Base-by-base conservation (phyloP, 2,113 vertebrate genomes). In the Scatophagus argus region DNA sequence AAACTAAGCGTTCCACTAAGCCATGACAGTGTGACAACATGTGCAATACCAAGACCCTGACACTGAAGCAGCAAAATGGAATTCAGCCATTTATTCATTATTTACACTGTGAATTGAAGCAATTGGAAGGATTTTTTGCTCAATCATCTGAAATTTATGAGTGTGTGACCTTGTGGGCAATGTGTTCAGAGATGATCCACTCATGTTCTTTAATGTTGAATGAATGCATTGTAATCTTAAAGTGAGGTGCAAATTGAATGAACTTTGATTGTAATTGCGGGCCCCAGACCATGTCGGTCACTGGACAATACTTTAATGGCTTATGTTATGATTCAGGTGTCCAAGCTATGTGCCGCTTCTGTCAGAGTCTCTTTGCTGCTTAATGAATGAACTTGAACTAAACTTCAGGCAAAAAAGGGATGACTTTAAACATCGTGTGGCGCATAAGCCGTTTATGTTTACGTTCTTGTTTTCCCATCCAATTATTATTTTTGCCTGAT, bases 301-400 rank as follows among this genome's bases (percentile, higher is more conserved):
- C 19, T 72, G 82, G 87, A 65, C 90, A 89, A 83, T 85, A 23
- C 29, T 55, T 72, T 84, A 87, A 90, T 75, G 73, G 87, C 67
- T 54, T 64, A 36, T 68, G 56, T 70, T n/a, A 3, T 8, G n/a
- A 55, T 63, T 80, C 41, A 78, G 80, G 82, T 74, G 64, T 56
- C 52, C 21, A 13, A 41, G 27, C 32, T n/a, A 31, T 63, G 58
- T 51, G 29, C 46, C 19, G 49, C 39, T 72, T 70, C 10, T 59
- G 55, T 46, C 39, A 61, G 17, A 81, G 32, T 9, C 11, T 6
- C 70, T 17, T 38, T 14, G 8, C 13, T 43, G 23, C 58, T 47
- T 41, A 43, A 70, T 65, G 65, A 59, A 6, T 68, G 41, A 65
- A 75, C 47, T 43, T 27, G 54, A 88, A 72, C 25, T 58, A 52